These are phyloP conservation scores for Euura saliciscinereae DNA, from an alignment of 1,140 invertebrate species.

Conservation along the genomic window DNA sequence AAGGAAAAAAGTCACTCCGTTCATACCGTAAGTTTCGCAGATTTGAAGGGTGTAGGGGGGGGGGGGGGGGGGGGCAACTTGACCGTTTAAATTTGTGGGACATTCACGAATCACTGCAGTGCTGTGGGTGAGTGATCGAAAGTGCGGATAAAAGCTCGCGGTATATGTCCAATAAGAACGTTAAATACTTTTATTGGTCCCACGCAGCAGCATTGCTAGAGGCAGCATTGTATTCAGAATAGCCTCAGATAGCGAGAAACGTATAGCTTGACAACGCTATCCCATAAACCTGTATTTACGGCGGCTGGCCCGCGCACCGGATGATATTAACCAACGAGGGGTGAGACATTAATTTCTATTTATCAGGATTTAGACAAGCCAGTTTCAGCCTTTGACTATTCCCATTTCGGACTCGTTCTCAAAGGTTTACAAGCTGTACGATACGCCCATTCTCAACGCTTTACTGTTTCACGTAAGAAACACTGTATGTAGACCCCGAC, in stretches of 20 bases:
- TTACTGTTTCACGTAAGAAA: too few species aligned
- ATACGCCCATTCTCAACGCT: too few species aligned
- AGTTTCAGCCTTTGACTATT: neutral
- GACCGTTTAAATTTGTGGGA: too few species aligned
- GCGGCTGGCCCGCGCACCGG: neutral
- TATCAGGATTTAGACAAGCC: conserved; percentile 10
- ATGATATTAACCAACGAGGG: neutral
- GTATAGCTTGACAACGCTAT: conserved; percentile 10
- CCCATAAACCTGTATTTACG: conserved; percentile 12
- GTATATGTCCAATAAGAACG: neutral
- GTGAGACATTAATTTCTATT: conserved; percentile 14
- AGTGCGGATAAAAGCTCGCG: conserved; percentile 6
- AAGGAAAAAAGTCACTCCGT: too few species aligned
- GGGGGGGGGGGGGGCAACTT: too few species aligned
- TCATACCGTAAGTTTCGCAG: too few species aligned
- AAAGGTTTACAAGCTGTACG: neutral
- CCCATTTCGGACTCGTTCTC: neutral
- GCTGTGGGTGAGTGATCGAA: neutral
- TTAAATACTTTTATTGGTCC: conserved; percentile 10
- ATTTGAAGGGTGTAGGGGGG: too few species aligned
- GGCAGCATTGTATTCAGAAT: conserved; percentile 13
- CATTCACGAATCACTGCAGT: neutral
- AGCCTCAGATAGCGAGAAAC: neutral
- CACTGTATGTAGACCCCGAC: neutral
- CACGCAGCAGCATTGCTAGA: neutral